Evolutionary conservation across 2,888 invertebrate genomes (phyloP).

Genomic region (Coecobrya sp.): DNA sequence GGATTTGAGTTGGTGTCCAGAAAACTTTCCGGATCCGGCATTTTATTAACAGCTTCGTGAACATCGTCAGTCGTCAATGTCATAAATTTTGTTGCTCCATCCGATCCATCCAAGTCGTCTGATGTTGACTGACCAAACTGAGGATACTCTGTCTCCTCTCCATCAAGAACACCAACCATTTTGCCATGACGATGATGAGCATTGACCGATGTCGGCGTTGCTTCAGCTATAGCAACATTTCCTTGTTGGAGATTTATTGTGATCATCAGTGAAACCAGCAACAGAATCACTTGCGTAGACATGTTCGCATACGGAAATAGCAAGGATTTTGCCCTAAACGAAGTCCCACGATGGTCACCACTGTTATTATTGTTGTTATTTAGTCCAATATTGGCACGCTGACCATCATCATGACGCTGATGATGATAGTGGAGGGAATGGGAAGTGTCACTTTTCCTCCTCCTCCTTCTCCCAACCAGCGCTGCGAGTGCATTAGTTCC

Average conservation of each 20-base stretch:
- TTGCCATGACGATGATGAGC: constrained; percentile 37
- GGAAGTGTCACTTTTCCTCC: constrained; percentile 67
- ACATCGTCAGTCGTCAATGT: constrained; percentile 68
- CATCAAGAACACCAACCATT: background rate
- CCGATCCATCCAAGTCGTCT: constrained; percentile 3
- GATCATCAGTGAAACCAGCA: constrained; percentile 50
- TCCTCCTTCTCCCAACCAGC: background rate
- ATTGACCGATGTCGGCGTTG: constrained; percentile 56
- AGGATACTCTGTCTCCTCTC: constrained; percentile 57
- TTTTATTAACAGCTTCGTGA: constrained; percentile 47
- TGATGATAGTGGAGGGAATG: constrained; percentile 61
- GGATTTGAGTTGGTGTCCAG: constrained; percentile 2
- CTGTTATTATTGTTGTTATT: constrained; percentile 9
- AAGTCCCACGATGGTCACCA: background rate
- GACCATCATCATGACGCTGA: background rate
- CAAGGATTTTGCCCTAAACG: background rate
- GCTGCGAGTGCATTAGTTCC: background rate
- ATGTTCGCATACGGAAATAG: constrained; percentile 63
- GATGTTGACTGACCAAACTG: constrained; percentile 2
- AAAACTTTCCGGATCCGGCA: constrained; percentile 30
- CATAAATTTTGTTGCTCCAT: background rate
- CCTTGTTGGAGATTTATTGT: constrained; percentile 44
- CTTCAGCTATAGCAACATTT: constrained; percentile 42
- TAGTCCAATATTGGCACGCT: constrained; percentile 30
- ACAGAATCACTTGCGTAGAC: constrained; percentile 46